Evolutionary conservation across 2,888 invertebrate species (phyloP), one percentile per base, ranked within the genome.

Genomic region (Chrysolina oricalcia): DNA sequence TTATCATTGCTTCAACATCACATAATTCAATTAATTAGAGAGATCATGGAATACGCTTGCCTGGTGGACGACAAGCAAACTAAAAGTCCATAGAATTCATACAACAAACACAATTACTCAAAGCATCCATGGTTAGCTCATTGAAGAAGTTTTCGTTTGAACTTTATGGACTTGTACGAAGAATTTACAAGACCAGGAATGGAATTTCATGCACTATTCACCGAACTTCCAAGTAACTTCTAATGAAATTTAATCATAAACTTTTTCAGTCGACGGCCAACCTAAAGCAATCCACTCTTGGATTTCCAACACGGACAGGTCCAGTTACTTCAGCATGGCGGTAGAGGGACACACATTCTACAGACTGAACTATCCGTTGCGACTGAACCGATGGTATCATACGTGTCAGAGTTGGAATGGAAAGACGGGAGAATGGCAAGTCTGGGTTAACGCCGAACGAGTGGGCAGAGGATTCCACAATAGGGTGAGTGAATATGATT

Each of bases 381-480:
- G 92, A 81, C 89, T 93, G 85, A 92, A 93, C 87, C 91, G 91
- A 87, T 96, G 96, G 96, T 96, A 96, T 90, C 96, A 96, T 88
- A 93, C 94, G 68, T 96, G 96, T 85, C 94, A 95, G 84, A 96
- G 96, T 70, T 96, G 96, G 96, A 96, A 96, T 87, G 96, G 96
- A 19, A 94, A 93, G 86, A 95, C 96, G 9, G 96, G 96, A 66
- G 96, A 96, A 89, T 96, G 96, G 96, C 96, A 96, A 89, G 92
- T 96, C 81, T 96, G 96, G 96, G 93, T 96, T 78, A 95, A 95
- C 87, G 93, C 93, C 21, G 96, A 96, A 88, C 91, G 96, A 80
- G 95, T 96, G 68, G 96, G 96, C 80, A 92, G 96, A 85, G 96
- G 96, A 76, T 96, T 95, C 88, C 94, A 96, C 89, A 96, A 96